Evolutionary conservation across 1,140 invertebrate species (phyloP).

Genomic region (Sarcophaga bullata): DNA sequence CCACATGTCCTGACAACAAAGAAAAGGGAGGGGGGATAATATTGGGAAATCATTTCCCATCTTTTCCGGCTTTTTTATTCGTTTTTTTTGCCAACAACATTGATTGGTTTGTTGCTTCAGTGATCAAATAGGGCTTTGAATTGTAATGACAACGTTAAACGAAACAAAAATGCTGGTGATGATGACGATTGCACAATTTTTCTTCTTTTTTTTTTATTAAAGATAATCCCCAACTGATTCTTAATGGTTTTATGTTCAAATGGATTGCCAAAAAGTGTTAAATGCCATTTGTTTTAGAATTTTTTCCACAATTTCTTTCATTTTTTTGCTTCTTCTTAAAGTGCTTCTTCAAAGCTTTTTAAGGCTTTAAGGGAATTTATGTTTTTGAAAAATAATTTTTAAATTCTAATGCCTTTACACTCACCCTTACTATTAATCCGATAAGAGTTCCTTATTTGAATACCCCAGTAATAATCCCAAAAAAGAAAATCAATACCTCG

Average conservation of each 20-base stretch:
- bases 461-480: background rate
- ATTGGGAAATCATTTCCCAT: background rate
- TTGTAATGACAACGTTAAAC: background rate
- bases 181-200: background rate
- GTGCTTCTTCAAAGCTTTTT: too few species aligned
- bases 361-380: too few species aligned
- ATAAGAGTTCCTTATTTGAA: too few species aligned
- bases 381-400: too few species aligned
- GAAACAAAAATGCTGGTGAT: background rate
- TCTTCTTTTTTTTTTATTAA: background rate
- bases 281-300: background rate
- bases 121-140: conserved; percentile 9
- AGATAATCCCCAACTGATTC: too few species aligned
- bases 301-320: background rate
- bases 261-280: background rate
- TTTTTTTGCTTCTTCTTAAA: too few species aligned
- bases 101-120: conserved; percentile 22
- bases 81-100: background rate
- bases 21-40: background rate
- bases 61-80: background rate
- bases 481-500: background rate
- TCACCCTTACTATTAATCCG: too few species aligned
- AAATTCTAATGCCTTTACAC: too few species aligned
- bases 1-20: too few species aligned
- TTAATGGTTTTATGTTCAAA: background rate